Conservation (phyloP, 2,888 invertebrate species). For the Stenichneumon culpator region DNA sequence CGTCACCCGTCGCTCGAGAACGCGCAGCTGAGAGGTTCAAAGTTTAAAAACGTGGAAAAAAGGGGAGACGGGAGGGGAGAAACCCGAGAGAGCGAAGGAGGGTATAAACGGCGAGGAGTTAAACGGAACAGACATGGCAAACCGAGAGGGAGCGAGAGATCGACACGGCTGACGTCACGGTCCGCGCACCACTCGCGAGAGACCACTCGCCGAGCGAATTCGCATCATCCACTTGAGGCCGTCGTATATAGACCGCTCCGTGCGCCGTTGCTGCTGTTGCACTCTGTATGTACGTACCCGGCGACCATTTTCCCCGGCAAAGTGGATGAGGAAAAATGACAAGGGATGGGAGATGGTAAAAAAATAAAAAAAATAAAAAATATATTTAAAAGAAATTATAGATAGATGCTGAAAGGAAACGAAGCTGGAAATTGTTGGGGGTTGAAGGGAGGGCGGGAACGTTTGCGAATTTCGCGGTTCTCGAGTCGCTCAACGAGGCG, state of each 20-base stretch:
- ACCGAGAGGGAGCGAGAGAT: conserved; percentile 10
- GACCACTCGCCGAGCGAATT: conserved; percentile 56
- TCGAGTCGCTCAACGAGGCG: conserved; percentile 37
- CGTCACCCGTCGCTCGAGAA: conserved; percentile 43
- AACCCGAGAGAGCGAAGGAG: conserved; percentile 7
- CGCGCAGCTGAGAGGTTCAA: conserved; percentile 3
- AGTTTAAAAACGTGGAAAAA: conserved; percentile 49
- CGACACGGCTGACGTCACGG: conserved; percentile 38
- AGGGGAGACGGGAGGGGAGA: conserved; percentile 9
- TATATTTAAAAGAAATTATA: neutral
- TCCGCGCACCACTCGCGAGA: conserved; percentile 48
- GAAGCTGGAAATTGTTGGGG: conserved; percentile 10
- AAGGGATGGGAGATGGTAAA: conserved; percentile 16
- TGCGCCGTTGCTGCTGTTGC: conserved; percentile 4
- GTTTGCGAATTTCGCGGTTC: conserved; percentile 44
- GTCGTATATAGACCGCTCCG: conserved; percentile 30
- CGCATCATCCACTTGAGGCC: conserved; percentile 61
- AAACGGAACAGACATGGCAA: neutral
- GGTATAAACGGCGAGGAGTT: conserved; percentile 13
- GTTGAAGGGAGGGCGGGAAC: neutral
- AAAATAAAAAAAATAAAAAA: conserved; percentile 16
- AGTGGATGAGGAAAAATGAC: conserved; percentile 41
- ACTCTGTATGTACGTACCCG: conserved; percentile 14
- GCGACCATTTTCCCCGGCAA: conserved; percentile 42
- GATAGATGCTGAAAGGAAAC: conserved; percentile 10